phyloP scores from a whole-genome alignment of 2,113 vertebrate species.

The Fregata magnificens region DNA sequence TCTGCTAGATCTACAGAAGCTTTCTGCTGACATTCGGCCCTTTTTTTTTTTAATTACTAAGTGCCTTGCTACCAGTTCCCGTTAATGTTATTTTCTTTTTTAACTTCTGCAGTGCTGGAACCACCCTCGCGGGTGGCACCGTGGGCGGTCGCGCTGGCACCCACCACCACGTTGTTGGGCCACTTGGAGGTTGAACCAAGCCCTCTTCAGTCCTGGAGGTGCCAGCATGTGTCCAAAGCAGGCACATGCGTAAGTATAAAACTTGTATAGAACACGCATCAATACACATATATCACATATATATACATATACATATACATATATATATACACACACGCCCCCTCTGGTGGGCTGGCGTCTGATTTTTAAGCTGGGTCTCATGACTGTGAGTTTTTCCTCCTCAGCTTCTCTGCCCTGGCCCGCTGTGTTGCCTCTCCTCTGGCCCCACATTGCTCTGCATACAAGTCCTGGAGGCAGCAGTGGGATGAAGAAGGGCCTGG shows the following conservation, averaged over 20 bases:
- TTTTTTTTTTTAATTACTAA: neutral
- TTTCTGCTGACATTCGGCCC: neutral
- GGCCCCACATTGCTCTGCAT: neutral
- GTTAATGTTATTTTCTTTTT: neutral
- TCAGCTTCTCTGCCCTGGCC: neutral
- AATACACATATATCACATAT: neutral
- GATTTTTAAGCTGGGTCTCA: neutral
- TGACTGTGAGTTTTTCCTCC: neutral
- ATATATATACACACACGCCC: neutral
- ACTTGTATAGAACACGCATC: neutral
- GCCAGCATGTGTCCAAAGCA: neutral
- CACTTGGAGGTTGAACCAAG: neutral
- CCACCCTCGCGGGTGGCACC: neutral
- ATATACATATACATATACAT: neutral
- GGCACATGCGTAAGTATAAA: no score
- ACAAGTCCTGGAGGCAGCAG: neutral
- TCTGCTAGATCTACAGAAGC: neutral
- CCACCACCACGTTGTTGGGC: rapidly evolving
- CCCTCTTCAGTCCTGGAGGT: neutral
- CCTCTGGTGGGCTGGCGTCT: neutral
- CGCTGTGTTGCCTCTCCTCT: neutral
- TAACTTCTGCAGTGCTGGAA: neutral
- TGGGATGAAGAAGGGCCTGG: neutral
- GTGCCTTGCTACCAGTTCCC: neutral
- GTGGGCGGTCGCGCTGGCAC: rapidly evolving